Evolutionary conservation across 2,888 invertebrate genomes (phyloP).

Genomic region (Cerastis leucographa): DNA sequence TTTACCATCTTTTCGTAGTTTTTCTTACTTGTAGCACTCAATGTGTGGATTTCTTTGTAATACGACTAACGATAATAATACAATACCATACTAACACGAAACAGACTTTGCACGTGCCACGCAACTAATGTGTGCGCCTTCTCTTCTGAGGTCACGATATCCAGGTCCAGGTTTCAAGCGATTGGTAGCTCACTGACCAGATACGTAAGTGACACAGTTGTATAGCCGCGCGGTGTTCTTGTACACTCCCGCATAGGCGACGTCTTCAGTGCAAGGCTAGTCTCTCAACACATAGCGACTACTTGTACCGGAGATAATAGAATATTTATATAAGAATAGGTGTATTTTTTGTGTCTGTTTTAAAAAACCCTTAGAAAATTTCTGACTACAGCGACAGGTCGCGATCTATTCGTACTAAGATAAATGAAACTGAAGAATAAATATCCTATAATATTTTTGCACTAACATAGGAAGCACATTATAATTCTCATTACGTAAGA

Average conservation of each 20-base stretch:
- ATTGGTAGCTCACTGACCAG: constrained; percentile 32
- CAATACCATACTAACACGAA: neutral
- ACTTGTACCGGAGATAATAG: constrained; percentile 46
- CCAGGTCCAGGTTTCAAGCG: constrained; percentile 9
- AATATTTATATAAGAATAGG: constrained; percentile 57
- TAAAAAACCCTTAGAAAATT: constrained; percentile 42
- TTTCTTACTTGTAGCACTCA: neutral
- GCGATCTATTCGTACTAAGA: constrained; percentile 60
- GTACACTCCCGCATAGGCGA: constrained; percentile 20
- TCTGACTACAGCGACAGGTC: constrained; percentile 31
- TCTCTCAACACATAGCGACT: constrained; percentile 40
- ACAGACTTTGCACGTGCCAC: neutral
- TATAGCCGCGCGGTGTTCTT: constrained; percentile 21
- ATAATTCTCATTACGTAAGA: constrained; percentile 74
- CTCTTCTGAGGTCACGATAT: neutral
- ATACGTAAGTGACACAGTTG: constrained; percentile 48
- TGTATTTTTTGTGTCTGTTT: constrained; percentile 64
- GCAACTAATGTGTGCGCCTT: neutral
- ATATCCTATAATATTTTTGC: constrained; percentile 72
- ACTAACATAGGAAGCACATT: constrained; percentile 71
- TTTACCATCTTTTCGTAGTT: neutral
- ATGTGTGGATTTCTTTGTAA: constrained; percentile 32
- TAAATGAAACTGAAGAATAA: constrained; percentile 62
- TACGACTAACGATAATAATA: neutral
- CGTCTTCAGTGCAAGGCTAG: constrained; percentile 34